phyloP scores from a whole-genome alignment of 1,140 invertebrate genomes.

The Drosophila nasuta region DNA sequence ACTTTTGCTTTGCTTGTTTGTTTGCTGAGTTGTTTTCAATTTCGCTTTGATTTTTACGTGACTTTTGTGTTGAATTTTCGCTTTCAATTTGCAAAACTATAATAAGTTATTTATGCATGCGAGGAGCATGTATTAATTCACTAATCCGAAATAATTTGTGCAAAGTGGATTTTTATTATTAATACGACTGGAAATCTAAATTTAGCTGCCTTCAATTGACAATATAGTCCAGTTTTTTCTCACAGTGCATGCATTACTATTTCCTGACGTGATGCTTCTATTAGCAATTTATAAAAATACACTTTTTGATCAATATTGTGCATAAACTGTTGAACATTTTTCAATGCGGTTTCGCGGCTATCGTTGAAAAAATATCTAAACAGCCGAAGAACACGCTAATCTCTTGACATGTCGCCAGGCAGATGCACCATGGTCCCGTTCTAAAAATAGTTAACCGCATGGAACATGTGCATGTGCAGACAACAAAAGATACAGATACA shows the following conservation, averaged over 20 bases:
- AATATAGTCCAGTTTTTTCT: not conserved
- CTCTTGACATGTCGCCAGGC: conserved; percentile 22
- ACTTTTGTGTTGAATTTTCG: conserved; percentile 13
- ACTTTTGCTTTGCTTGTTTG: conserved; percentile 28
- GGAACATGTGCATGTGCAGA: conserved; percentile 33
- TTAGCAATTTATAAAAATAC: not conserved
- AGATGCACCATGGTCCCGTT: conserved; percentile 10
- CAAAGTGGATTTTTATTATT: not conserved
- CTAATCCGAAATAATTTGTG: not conserved
- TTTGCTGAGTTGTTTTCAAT: not conserved
- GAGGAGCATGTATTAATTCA: conserved; percentile 3
- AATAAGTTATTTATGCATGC: not conserved
- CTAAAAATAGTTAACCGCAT: conserved; percentile 44
- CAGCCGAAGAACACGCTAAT: conserved; percentile 4
- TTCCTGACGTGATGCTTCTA: not conserved
- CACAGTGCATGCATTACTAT: not conserved
- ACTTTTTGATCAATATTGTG: not conserved
- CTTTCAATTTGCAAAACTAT: conserved; percentile 1
- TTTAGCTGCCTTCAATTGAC: not conserved
- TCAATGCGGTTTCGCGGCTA: not conserved
- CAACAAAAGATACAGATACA: conserved; percentile 31
- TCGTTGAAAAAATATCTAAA: not conserved
- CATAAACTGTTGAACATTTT: not conserved
- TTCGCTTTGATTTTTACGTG: conserved; percentile 21
- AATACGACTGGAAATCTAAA: not conserved